Base-by-base conservation (phyloP, 2,888 invertebrate genomes). In the Tetropium fuscum region DNA sequence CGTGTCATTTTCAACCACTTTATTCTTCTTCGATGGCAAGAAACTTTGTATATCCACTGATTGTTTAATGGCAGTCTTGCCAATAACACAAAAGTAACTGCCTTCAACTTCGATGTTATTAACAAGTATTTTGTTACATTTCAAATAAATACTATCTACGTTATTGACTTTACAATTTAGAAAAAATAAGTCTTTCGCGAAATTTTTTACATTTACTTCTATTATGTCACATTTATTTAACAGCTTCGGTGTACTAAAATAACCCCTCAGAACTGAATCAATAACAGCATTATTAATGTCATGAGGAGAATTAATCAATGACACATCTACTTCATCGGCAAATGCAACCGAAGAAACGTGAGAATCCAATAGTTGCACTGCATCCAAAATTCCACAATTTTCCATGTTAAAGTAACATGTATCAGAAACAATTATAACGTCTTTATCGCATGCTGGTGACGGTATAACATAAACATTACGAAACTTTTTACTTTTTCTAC, bases 181-280 rank as follows among this genome's bases (percentile, higher is more conserved):
- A 66, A 80, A 84, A 69, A 76, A 79, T 56, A 72, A 69, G 56
- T 82, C 79, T 11, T 82, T 76, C 13, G 77, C 78, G 70, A 81
- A 81, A 55, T 80, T 74, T 57, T 84, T 86, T 0, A 91, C 78
- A 36, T 87, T 82, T 63, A 93, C 84, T 45, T 84, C 83, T 74
- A 93, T 88, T 32, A 89, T 80, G 76, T 92, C 90, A 70, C 87
- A 84, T 38, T 83, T 80, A 71, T 86, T 87, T 2, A 92, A 72
- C 66, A 90, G 81, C 72, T 88, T 88, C 13, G 92, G 91, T 34
- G 81, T 81, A 73, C 84, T 85, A 77, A 93, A 93, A 75, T 90
- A 88, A 73, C 87, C 89, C 70, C 84, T 86, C 30, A 93, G 76
- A 44, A 90, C 78, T 48, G 84, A 80, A 77, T 89, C 89, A 0